Percentiles rank a stretch among this genome's conserved stretches.
Conservation (phyloP, 2,797 vertebrate genomes). For the Furcifer pardalis region DNA sequence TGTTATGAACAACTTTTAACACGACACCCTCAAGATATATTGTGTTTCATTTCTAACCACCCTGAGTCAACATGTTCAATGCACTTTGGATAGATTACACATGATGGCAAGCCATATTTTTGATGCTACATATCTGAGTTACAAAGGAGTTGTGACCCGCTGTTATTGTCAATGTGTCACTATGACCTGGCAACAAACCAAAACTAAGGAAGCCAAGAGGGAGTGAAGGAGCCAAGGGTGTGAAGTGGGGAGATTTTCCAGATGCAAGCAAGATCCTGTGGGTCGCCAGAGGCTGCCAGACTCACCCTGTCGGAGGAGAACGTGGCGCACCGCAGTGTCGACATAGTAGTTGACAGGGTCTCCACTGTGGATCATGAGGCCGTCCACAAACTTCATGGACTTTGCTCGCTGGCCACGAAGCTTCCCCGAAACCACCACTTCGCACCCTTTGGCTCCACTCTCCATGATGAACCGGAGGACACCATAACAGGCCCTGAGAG, state of each 20-base stretch:
- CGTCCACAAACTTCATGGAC: slow-evolving; percentile 99
- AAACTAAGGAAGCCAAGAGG: neutral
- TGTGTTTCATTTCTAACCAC: neutral
- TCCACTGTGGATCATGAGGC: slow-evolving; percentile 98
- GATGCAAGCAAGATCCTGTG: neutral
- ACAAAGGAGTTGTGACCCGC: neutral
- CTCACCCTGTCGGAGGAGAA: slow-evolving; percentile 96
- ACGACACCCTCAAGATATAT: neutral
- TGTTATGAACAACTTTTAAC: too few species aligned
- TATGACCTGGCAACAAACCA: accelerated
- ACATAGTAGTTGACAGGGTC: slow-evolving; percentile 99
- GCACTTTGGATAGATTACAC: neutral
- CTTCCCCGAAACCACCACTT: slow-evolving; percentile 97
- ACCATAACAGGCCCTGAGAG: slow-evolving; percentile 91
- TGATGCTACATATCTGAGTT: too few species aligned
- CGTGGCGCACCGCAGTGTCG: slow-evolving; percentile 95
- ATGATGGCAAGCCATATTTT: too few species aligned
- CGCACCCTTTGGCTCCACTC: slow-evolving; percentile 95
- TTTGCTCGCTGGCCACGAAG: slow-evolving; percentile 96
- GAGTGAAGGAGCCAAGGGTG: neutral
- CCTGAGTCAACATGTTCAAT: neutral
- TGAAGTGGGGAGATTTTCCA: too few species aligned
- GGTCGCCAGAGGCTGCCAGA: accelerated
- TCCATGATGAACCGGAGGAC: slow-evolving; percentile 99
- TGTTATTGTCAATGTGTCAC: neutral